Conservation (phyloP, 2,888 invertebrate genomes). For the Himalopsyche kuldschensis region DNA sequence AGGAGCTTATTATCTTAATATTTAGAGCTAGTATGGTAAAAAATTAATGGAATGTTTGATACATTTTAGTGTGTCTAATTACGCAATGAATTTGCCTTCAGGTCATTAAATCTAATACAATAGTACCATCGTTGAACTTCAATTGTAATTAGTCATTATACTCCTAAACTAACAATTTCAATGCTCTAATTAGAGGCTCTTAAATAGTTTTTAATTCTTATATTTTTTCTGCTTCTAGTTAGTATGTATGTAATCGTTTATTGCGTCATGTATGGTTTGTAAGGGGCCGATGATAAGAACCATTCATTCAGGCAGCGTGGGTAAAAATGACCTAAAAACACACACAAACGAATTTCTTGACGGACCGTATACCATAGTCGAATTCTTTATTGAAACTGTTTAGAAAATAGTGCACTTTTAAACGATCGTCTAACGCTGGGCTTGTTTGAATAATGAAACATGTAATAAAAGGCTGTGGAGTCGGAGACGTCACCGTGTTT, state of each 20-base stretch:
- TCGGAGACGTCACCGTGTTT: no score
- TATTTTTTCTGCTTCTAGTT: not conserved
- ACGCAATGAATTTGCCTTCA: not conserved
- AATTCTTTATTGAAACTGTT: no score
- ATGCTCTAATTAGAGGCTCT: not conserved
- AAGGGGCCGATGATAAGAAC: not conserved
- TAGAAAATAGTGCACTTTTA: no score
- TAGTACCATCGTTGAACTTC: not conserved
- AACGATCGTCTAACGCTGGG: no score
- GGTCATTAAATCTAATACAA: not conserved
- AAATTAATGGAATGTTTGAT: not conserved
- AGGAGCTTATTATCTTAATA: no score
- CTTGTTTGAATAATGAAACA: no score
- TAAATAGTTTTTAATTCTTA: not conserved
- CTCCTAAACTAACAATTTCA: not conserved
- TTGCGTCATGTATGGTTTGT: not conserved
- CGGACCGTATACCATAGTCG: no score
- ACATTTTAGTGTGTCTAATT: not conserved
- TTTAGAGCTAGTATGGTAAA: no score
- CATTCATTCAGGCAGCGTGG: not conserved
- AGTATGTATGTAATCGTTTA: not conserved
- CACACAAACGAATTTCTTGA: not conserved
- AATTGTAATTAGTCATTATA: not conserved
- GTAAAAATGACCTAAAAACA: not conserved
- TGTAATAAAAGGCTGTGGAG: no score